Percentiles rank a stretch among this genome's conserved stretches.
Evolutionary conservation across 2,113 vertebrate genomes (phyloP).

Genomic region (Marmota flaviventris): DNA sequence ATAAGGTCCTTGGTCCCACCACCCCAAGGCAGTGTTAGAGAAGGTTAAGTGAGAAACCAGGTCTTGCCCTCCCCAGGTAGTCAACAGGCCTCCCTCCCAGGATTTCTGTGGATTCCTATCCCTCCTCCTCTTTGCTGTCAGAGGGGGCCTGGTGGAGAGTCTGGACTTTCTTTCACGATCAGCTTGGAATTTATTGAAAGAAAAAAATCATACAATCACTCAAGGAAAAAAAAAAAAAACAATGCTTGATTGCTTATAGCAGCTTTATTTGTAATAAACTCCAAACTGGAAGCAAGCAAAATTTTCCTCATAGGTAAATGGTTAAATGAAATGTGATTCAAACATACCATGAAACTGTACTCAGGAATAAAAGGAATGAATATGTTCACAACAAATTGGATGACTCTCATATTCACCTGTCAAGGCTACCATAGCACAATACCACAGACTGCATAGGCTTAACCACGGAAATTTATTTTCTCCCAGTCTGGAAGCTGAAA

Average conservation of each 20-base stretch:
- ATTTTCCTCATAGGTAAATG: neutral
- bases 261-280: neutral
- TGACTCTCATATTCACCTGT: neutral
- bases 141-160: neutral
- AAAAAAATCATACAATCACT: neutral
- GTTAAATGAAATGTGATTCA: neutral
- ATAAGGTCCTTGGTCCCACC: rapidly evolving
- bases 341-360: neutral
- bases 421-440: neutral
- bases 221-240: neutral
- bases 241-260: neutral
- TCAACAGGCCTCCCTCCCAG: neutral
- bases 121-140: neutral
- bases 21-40: neutral
- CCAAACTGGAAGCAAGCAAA: neutral
- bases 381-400: neutral
- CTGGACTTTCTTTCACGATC: neutral
- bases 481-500: neutral
- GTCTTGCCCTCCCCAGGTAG: neutral
- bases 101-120: neutral
- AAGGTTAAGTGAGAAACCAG: neutral
- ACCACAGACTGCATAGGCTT: neutral
- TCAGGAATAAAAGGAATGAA: neutral
- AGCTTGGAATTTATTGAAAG: neutral
- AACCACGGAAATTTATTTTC: neutral